A percentile compares a stretch with the other conserved stretches of the same genome.
Evolutionary conservation across 2,888 invertebrate species (phyloP).

Genomic region (Cantharis rufa): DNA sequence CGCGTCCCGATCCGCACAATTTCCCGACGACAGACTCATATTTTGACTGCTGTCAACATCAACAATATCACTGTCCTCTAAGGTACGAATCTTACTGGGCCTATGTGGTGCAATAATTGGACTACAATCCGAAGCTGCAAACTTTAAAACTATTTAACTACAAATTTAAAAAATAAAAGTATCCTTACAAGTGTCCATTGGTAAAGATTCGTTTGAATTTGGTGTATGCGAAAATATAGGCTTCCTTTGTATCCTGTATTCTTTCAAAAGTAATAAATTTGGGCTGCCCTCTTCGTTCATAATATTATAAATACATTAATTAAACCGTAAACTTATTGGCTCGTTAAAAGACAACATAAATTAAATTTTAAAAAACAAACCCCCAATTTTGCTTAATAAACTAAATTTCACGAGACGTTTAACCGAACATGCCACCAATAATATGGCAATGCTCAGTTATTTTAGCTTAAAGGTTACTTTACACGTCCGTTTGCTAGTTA

Average conservation of each 20-base stretch:
- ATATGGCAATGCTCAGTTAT: not conserved
- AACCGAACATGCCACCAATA: not conserved
- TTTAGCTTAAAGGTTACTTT: not conserved
- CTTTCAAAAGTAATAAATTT: constrained; percentile 66
- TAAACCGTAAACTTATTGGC: not conserved
- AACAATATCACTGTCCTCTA: not conserved
- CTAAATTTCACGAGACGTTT: not conserved
- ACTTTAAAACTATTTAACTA: not conserved
- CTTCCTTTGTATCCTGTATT: constrained; percentile 72
- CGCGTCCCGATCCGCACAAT: not conserved
- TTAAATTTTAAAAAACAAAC: not conserved
- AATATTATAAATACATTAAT: constrained; percentile 46
- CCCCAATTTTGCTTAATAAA: not conserved
- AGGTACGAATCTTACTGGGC: not conserved
- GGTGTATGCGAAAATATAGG: constrained; percentile 47
- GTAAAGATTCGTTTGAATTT: constrained; percentile 8
- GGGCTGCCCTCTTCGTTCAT: constrained; percentile 60
- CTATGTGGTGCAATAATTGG: constrained; percentile 9
- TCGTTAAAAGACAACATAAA: not conserved
- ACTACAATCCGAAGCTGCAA: constrained; percentile 38
- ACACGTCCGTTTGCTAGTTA: not conserved
- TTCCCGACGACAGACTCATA: not conserved
- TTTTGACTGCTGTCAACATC: not conserved
- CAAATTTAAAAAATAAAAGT: not conserved
- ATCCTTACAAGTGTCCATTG: not conserved